These are phyloP conservation scores for Turnix velox DNA, from an alignment of 2,113 vertebrate species.

Conservation along the genomic window DNA sequence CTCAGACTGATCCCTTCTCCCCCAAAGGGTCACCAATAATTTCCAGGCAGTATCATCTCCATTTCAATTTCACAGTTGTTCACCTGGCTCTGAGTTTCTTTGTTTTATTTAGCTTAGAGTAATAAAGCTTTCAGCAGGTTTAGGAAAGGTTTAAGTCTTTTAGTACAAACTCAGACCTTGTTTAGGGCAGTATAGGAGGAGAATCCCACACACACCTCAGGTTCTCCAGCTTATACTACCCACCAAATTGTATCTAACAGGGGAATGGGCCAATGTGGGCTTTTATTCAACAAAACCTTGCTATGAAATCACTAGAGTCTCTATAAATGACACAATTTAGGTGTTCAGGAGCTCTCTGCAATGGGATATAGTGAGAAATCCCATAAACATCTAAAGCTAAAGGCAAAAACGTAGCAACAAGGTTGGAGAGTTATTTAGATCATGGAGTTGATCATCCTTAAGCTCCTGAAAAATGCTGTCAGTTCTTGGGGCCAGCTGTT, in stretches of 20 bases:
- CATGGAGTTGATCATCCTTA: background rate
- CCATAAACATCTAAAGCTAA: background rate
- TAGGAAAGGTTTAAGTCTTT: background rate
- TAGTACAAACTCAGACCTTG: background rate
- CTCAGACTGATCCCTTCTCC: background rate
- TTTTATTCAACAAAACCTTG: background rate
- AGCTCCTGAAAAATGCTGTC: background rate
- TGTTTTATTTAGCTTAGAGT: background rate
- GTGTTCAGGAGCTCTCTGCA: background rate
- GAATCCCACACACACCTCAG: background rate
- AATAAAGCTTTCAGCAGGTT: background rate
- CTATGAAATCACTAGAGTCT: background rate
- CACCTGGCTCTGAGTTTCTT: background rate
- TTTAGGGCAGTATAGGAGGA: background rate
- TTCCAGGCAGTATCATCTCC: background rate
- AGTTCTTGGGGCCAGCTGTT: slow-evolving; percentile 4
- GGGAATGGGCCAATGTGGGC: background rate
- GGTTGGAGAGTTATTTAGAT: background rate
- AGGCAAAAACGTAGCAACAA: background rate
- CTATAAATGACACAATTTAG: background rate
- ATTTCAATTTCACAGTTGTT: background rate
- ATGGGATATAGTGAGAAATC: background rate
- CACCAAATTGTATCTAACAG: background rate
- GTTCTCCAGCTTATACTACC: background rate
- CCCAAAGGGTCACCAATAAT: background rate